These are phyloP conservation scores for Microctenopoma steveboyesi DNA, from an alignment of 2,797 vertebrate species.

Conservation along the genomic window DNA sequence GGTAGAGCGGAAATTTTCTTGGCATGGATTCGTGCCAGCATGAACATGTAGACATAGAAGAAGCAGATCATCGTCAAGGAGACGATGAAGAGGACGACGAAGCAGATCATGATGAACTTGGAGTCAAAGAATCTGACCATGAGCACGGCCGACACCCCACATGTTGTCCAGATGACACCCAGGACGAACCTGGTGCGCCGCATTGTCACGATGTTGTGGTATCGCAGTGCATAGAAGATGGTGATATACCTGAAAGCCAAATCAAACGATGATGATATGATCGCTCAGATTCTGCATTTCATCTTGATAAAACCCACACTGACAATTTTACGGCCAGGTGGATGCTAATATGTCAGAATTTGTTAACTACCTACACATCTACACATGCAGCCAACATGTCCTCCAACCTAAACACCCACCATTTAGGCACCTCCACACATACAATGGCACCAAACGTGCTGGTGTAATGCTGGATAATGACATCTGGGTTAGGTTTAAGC, in stretches of 20 bases:
- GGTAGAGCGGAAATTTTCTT: conserved; percentile 86
- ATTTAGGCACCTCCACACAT: too few species aligned
- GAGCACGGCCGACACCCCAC: conserved; percentile 83
- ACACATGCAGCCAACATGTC: not conserved
- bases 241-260: conserved; percentile 86
- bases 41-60: conserved; percentile 95
- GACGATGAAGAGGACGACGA: conserved; percentile 86
- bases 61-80: conserved; percentile 89
- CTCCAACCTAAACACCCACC: too few species aligned
- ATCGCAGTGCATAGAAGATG: conserved; percentile 93
- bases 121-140: conserved; percentile 88
- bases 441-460: too few species aligned
- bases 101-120: conserved; percentile 86
- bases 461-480: too few species aligned
- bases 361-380: not conserved
- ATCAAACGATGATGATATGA: too few species aligned
- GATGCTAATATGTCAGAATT: too few species aligned
- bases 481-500: too few species aligned
- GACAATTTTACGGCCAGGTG: too few species aligned
- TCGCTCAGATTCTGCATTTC: not conserved
- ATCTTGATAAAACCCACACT: not conserved
- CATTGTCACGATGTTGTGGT: conserved; percentile 93
- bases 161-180: conserved; percentile 86
- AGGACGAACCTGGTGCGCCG: conserved; percentile 81
- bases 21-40: conserved; percentile 90